Percentiles rank a stretch among this genome's conserved stretches.
These are phyloP conservation scores for Stenotaenia linearis DNA, from an alignment of 2,888 invertebrate species.

Conservation along the genomic window DNA sequence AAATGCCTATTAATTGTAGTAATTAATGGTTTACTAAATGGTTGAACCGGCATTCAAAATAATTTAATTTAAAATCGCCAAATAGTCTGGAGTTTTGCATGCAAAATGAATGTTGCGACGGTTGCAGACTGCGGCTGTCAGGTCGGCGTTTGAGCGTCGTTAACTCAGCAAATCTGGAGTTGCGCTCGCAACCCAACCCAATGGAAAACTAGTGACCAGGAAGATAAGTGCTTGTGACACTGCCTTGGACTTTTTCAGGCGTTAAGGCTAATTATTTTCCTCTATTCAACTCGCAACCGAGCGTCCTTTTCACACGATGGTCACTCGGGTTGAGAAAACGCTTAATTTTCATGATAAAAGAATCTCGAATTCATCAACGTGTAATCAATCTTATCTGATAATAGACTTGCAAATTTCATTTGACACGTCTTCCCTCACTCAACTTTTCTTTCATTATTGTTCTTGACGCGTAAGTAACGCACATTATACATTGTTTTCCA, in stretches of 20 bases:
- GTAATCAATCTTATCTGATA: conserved; percentile 9
- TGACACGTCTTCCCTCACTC: not conserved
- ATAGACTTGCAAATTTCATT: not conserved
- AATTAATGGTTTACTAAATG: too few species aligned
- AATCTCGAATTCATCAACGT: not conserved
- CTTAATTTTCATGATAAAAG: not conserved
- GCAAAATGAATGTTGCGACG: not conserved
- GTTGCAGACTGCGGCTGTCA: not conserved
- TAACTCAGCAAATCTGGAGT: not conserved
- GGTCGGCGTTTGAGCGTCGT: not conserved
- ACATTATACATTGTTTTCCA: not conserved
- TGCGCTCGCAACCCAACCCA: not conserved
- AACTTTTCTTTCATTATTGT: not conserved
- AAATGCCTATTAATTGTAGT: too few species aligned
- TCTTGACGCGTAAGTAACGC: not conserved
- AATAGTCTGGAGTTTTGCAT: not conserved
- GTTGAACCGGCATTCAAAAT: too few species aligned
- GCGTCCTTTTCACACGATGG: not conserved
- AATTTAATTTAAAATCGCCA: too few species aligned
- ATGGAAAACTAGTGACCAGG: conserved; percentile 1
- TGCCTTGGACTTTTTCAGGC: not conserved
- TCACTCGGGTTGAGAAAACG: not conserved
- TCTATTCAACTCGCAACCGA: not conserved
- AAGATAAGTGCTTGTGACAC: not conserved
- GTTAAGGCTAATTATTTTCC: conserved; percentile 1